Evolutionary conservation across 1,140 invertebrate species (phyloP).

Genomic region (Riptortus pedestris): DNA sequence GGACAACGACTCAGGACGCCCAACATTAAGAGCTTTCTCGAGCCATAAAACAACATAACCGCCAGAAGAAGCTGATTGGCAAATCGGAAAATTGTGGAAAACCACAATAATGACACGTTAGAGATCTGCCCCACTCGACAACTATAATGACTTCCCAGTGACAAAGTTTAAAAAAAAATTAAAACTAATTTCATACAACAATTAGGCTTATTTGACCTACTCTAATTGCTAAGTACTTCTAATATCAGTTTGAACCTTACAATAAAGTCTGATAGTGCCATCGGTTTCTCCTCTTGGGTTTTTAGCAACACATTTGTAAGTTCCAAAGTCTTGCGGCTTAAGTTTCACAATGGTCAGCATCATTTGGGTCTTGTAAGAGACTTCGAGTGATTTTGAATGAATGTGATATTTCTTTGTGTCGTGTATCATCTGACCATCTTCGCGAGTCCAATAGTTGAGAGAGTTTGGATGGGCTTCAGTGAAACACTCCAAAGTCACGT

Average conservation of each 20-base stretch:
- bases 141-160: too few relatives aligned
- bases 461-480: slow-evolving; percentile 84
- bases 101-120: too few relatives aligned
- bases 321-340: slow-evolving; percentile 64
- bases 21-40: too few relatives aligned
- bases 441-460: slow-evolving; percentile 81
- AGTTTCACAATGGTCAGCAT: slow-evolving; percentile 63
- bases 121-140: too few relatives aligned
- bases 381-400: slow-evolving; percentile 44
- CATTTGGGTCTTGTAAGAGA: slow-evolving; percentile 76
- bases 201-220: too few relatives aligned
- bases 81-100: too few relatives aligned
- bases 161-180: too few relatives aligned
- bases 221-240: too few relatives aligned
- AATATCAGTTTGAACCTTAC: slow-evolving; percentile 55
- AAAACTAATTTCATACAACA: too few relatives aligned
- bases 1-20: too few relatives aligned
- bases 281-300: slow-evolving; percentile 87
- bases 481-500: slow-evolving; percentile 75
- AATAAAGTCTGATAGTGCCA: slow-evolving; percentile 78
- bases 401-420: slow-evolving; percentile 68
- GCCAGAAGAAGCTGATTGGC: too few relatives aligned
- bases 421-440: slow-evolving; percentile 79
- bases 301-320: slow-evolving; percentile 85
- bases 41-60: too few relatives aligned